Evolutionary conservation across 2,113 vertebrate species (phyloP).

Genomic region (Pantherophis guttatus): DNA sequence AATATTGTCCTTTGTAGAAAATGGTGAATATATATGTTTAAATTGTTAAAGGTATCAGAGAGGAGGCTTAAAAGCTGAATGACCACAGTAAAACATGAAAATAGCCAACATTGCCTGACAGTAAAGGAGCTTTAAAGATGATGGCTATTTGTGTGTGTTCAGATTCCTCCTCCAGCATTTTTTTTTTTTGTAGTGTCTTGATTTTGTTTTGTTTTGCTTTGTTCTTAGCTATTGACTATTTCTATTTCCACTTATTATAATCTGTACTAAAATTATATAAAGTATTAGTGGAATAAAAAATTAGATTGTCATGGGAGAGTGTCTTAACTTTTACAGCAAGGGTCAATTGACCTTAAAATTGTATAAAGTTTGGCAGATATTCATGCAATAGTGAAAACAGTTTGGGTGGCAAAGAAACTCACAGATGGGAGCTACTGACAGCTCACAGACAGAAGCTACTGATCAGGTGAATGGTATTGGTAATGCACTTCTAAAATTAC

Average conservation of each 20-base stretch:
- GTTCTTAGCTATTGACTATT: constrained; percentile 30
- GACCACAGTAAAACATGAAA: background rate
- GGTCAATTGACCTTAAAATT: constrained; percentile 13
- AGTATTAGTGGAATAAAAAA: background rate
- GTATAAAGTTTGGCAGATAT: constrained; percentile 46
- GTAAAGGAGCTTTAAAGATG: background rate
- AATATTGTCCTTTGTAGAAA: background rate
- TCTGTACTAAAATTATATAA: constrained; percentile 36
- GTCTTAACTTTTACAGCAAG: background rate
- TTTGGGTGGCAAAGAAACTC: constrained; percentile 38
- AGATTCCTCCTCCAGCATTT: constrained; percentile 13
- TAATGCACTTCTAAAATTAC: constrained; percentile 84
- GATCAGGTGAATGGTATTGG: constrained; percentile 74
- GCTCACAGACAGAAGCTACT: constrained; percentile 56
- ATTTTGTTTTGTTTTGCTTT: constrained; percentile 28
- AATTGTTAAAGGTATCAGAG: background rate
- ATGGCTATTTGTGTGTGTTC: constrained; percentile 33
- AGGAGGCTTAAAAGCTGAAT: background rate
- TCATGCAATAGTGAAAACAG: constrained; percentile 39
- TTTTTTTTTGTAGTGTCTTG: constrained; percentile 12
- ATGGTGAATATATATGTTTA: background rate
- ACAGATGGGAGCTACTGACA: constrained; percentile 54
- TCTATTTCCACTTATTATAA: constrained; percentile 34
- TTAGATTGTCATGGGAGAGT: background rate
- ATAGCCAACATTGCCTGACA: background rate